Conservation (phyloP, 2,113 vertebrate species). For the Phasianus colchicus region DNA sequence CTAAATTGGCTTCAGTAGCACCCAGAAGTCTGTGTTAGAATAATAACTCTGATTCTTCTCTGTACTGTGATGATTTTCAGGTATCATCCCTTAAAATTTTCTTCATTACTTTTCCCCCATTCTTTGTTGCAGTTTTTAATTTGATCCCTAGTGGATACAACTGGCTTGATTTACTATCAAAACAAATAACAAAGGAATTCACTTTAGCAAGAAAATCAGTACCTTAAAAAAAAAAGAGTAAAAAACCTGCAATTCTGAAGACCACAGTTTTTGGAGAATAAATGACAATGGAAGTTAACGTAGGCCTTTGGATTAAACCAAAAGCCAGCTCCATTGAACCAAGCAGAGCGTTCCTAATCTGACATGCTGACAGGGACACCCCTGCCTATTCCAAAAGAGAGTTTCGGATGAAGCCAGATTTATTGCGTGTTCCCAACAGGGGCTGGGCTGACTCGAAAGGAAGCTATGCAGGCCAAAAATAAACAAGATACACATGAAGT, state of each 20-base stretch:
- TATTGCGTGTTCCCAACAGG: slow-evolving; percentile 54
- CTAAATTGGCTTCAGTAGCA: neutral
- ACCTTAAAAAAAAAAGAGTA: neutral
- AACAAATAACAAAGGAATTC: neutral
- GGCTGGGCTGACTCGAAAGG: slow-evolving; percentile 57
- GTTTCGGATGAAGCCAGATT: slow-evolving; percentile 63
- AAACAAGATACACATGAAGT: slow-evolving; percentile 69
- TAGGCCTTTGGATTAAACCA: slow-evolving; percentile 26
- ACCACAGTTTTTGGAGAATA: neutral
- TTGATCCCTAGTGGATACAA: neutral
- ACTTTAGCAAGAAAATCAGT: neutral
- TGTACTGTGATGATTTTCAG: neutral
- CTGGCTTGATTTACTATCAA: neutral
- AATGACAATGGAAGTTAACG: slow-evolving; percentile 27
- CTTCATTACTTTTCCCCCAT: neutral
- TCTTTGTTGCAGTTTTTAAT: neutral
- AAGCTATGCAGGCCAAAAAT: slow-evolving; percentile 57
- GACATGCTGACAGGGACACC: slow-evolving; percentile 65
- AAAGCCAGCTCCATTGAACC: slow-evolving; percentile 48
- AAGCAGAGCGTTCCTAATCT: slow-evolving; percentile 68
- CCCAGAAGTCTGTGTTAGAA: neutral
- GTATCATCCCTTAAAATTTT: neutral
- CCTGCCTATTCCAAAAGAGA: slow-evolving; percentile 51
- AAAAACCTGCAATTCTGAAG: neutral
- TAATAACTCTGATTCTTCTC: neutral